A percentile compares a stretch with the other conserved stretches of the same genome.
These are phyloP conservation scores for Danio jaintianensis DNA, from an alignment of 2,797 vertebrate genomes.

Conservation along the genomic window DNA sequence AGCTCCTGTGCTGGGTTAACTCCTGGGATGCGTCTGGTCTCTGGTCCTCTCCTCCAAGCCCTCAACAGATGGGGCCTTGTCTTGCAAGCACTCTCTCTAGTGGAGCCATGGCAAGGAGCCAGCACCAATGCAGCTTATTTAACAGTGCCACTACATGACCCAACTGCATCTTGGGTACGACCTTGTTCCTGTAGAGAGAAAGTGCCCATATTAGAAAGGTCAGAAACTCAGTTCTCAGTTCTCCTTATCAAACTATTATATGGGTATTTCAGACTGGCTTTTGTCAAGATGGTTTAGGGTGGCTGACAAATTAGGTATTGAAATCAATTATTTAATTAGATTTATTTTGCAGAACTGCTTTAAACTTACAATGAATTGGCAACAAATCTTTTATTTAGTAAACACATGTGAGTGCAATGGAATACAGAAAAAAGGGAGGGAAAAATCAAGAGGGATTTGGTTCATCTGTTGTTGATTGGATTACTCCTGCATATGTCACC, in stretches of 20 bases:
- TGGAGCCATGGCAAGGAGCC: constrained; percentile 39
- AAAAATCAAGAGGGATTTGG: background rate
- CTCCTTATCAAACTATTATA: background rate
- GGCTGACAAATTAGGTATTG: background rate
- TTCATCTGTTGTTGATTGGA: background rate
- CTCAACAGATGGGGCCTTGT: constrained; percentile 52
- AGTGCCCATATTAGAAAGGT: constrained; percentile 33
- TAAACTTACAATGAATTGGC: background rate
- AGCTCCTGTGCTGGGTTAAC: constrained; percentile 48
- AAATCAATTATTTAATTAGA: background rate
- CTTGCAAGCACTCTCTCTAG: constrained; percentile 45
- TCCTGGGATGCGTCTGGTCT: constrained; percentile 44
- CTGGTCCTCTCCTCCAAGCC: constrained; percentile 35
- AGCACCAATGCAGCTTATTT: constrained; percentile 41
- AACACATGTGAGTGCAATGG: background rate
- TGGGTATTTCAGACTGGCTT: background rate
- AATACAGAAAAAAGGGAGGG: background rate
- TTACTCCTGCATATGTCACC: constrained; percentile 1
- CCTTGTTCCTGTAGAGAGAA: constrained; percentile 1
- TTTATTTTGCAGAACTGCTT: background rate
- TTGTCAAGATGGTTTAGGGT: background rate
- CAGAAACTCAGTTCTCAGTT: background rate
- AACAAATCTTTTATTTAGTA: background rate
- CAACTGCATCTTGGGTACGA: constrained; percentile 7
- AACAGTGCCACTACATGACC: constrained; percentile 27